A percentile compares a stretch with the other conserved stretches of the same genome.
Conservation (phyloP, 2,113 vertebrate genomes). For the Melanostigma gelatinosum region DNA sequence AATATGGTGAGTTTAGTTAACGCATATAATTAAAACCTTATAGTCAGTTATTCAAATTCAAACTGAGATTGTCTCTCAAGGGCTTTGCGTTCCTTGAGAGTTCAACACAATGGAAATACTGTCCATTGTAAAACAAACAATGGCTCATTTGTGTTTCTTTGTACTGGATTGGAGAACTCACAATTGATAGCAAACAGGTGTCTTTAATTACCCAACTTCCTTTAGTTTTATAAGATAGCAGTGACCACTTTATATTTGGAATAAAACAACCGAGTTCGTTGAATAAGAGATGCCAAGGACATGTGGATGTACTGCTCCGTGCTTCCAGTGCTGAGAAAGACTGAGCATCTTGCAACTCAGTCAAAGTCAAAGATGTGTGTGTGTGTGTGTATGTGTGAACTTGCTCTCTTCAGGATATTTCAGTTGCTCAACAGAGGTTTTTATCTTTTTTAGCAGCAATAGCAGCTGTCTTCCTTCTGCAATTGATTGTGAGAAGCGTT, state of each 20-base stretch:
- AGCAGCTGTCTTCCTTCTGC: conserved; percentile 30
- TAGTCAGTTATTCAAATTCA: background rate
- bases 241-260: conserved; percentile 12
- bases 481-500: conserved; percentile 53
- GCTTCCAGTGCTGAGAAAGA: background rate
- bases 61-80: background rate
- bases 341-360: background rate
- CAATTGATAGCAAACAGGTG: background rate
- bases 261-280: conserved; percentile 36
- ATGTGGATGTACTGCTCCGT: background rate
- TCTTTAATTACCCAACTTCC: conserved; percentile 7
- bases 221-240: conserved; percentile 28
- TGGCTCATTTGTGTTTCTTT: background rate
- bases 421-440: conserved; percentile 32
- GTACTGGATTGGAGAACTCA: background rate
- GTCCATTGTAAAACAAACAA: background rate
- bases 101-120: background rate
- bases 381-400: background rate
- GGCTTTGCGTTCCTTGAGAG: conserved; percentile 1
- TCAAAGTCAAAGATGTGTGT: conserved; percentile 14
- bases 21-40: background rate
- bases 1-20: background rate
- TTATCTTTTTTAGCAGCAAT: conserved; percentile 17
- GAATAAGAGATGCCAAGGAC: conserved; percentile 19
- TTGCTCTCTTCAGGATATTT: conserved; percentile 17